phyloP scores from a whole-genome alignment of 2,113 vertebrate genomes.

The Ancistrus triradiatus region DNA sequence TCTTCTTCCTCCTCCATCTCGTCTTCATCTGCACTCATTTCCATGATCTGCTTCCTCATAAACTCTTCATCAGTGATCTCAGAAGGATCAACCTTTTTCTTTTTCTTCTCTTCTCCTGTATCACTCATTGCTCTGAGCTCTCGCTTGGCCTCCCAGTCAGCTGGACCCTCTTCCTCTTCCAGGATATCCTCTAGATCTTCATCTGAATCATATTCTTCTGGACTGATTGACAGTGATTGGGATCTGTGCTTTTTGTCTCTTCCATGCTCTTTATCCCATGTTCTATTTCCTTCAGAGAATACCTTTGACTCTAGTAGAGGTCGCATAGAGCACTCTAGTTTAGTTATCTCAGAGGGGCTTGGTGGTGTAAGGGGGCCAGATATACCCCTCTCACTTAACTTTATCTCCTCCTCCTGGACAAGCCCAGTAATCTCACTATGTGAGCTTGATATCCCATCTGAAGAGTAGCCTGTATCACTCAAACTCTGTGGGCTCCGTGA shows the following conservation, averaged over 20 bases:
- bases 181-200: conserved; percentile 90
- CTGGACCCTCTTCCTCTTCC: conserved; percentile 84
- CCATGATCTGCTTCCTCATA: conserved; percentile 93
- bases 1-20: conserved; percentile 67
- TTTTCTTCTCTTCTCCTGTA: conserved; percentile 80
- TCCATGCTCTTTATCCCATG: conserved; percentile 49
- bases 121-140: conserved; percentile 67
- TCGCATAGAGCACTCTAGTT: conserved; percentile 84
- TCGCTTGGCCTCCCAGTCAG: conserved; percentile 78
- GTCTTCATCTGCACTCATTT: conserved; percentile 96
- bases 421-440: conserved; percentile 95
- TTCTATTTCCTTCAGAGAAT: conserved; percentile 60
- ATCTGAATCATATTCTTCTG: conserved; percentile 88
- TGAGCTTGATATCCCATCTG: conserved; percentile 85
- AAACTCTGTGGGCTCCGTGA: conserved; percentile 80
- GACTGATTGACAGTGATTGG: conserved; percentile 87
- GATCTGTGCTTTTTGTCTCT: conserved; percentile 80
- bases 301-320: conserved; percentile 80
- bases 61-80: conserved; percentile 89
- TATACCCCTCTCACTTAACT: conserved; percentile 82
- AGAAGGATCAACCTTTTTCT: conserved; percentile 57
- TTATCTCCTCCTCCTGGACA: conserved; percentile 91
- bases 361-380: conserved; percentile 72
- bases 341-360: conserved; percentile 88
- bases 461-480: conserved; percentile 77